These are phyloP conservation scores for Zelleria hepariella DNA, from an alignment of 2,888 invertebrate species.

Conservation along the genomic window DNA sequence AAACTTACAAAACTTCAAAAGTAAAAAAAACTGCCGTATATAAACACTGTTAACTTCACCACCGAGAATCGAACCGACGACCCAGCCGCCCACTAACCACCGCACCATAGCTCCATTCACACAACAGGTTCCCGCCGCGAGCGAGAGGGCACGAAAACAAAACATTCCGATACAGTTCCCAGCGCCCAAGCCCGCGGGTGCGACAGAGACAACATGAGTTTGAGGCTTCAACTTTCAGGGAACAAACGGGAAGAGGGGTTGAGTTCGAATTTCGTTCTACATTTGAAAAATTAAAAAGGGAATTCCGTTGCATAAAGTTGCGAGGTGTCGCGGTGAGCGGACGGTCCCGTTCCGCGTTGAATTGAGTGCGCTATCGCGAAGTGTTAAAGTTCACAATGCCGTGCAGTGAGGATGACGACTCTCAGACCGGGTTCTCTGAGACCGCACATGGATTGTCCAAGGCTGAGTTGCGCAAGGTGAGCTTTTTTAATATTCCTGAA, in stretches of 20 bases:
- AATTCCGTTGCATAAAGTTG: slow-evolving; percentile 32
- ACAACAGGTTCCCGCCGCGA: slow-evolving; percentile 49
- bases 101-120: slow-evolving; percentile 35
- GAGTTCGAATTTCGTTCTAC: slow-evolving; percentile 45
- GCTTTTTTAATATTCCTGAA: too few species aligned
- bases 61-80: slow-evolving; percentile 35
- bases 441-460: slow-evolving; percentile 75
- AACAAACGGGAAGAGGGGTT: neutral
- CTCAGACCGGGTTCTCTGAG: slow-evolving; percentile 64
- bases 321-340: slow-evolving; percentile 24
- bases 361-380: neutral
- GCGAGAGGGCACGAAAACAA: slow-evolving; percentile 65
- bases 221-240: neutral
- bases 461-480: slow-evolving; percentile 79
- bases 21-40: neutral
- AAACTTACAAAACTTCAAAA: too few species aligned
- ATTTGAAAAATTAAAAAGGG: slow-evolving; percentile 30
- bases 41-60: neutral
- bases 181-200: slow-evolving; percentile 25
- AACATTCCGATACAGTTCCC: slow-evolving; percentile 69
- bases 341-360: slow-evolving; percentile 20
- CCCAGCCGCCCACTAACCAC: slow-evolving; percentile 21
- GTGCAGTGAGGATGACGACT: slow-evolving; percentile 75
- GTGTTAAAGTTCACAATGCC: slow-evolving; percentile 52
- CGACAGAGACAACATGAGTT: slow-evolving; percentile 27